Base-by-base conservation (phyloP, 2,888 invertebrate genomes). In the Trichogramma dendrolimi region DNA sequence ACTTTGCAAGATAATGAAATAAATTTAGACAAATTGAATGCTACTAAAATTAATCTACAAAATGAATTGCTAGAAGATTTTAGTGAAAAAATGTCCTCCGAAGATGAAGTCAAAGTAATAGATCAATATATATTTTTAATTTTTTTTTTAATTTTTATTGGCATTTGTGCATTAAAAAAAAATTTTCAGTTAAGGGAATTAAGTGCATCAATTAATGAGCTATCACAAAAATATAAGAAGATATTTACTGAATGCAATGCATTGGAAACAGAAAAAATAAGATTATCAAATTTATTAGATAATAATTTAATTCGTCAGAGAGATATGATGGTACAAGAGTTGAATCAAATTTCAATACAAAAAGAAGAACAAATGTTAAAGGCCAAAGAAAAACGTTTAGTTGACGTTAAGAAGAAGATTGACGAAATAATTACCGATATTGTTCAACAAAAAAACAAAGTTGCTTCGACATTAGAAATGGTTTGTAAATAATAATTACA, bases 231-330 rank as follows among this genome's bases (percentile, higher is more conserved):
- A 78, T 96, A 96, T 79, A 96, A 96, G 75, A 92, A 94, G 71
- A 94, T 96, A 0, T 95, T 96, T 80, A 92, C 92, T 64, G 88
- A 92, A 70, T 87, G 97, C 75, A 94, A 96, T 91, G 90, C 94
- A 78, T 82, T 97, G 7, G 98, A 98, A 80, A 94, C 95, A 4
- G 94, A 94, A 65, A 98, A 98, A 80, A 97, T 95, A 78, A 96
- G 96, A 75, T 82, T 98, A 41, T 98, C 99, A 78, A 98, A 97
- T 82, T 81, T 96, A 60, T 83, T 99, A 61, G 94, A 94, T 2
- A 97, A 96, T 75, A 98, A 98, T 81, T 84, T 99, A 71, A 92
- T 95, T 70, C 83, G 94, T 79, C 87, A 94, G 68, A 87, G 91
- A 72, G 95, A 98, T 77, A 94, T 96, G 76, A 80, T 96, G 14